Percentiles rank a stretch among this genome's conserved stretches.
Conservation (phyloP, 2,797 vertebrate genomes). For the Poeciliopsis gracilis region DNA sequence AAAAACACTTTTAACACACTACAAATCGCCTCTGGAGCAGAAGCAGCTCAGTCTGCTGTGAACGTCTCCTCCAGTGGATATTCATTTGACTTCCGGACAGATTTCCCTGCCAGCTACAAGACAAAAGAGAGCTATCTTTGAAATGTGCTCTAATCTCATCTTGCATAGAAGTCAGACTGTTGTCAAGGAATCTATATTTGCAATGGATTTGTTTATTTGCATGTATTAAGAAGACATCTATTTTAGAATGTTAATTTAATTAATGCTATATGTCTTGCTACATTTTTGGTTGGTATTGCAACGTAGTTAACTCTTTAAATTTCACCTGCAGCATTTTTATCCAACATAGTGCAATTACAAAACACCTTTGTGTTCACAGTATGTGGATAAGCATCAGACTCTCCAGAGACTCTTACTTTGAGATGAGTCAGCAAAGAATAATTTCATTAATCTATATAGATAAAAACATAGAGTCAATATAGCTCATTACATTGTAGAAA, state of each 20-base stretch:
- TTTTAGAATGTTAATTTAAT: background rate
- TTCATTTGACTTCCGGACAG: background rate
- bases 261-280: background rate
- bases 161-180: background rate
- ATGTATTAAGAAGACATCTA: background rate
- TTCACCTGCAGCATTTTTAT: conserved; percentile 7
- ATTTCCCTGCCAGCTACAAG: background rate
- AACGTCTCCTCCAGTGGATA: background rate
- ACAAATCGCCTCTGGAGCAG: background rate
- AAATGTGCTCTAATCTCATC: background rate
- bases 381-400: conserved; percentile 3
- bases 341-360: background rate
- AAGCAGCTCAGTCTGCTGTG: background rate
- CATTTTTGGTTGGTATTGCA: background rate
- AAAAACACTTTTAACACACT: background rate
- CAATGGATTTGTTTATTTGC: background rate
- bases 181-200: background rate
- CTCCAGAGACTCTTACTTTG: conserved; percentile 24
- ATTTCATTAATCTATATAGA: conserved; percentile 63
- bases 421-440: conserved; percentile 47
- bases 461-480: conserved; percentile 60
- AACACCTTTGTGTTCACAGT: background rate
- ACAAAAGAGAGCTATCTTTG: background rate
- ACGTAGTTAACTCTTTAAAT: background rate
- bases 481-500: conserved; percentile 45